phyloP scores from a whole-genome alignment of 2,888 invertebrate species.

The Eretmocerus hayati region DNA sequence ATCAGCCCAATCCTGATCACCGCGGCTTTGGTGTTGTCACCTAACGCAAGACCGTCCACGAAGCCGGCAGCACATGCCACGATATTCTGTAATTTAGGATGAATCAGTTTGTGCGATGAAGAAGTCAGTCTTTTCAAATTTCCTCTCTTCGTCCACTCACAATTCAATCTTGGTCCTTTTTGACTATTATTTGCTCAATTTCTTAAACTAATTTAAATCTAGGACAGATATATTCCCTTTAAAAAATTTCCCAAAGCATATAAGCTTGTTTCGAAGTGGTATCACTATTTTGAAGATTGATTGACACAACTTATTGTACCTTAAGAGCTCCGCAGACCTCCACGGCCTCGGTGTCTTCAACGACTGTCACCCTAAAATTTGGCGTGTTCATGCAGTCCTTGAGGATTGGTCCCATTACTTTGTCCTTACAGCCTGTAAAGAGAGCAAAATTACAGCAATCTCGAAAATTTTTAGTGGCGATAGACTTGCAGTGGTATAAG shows the following conservation, averaged over 20 bases:
- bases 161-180: too few species aligned
- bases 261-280: too few species aligned
- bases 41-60: conserved; percentile 58
- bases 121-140: too few species aligned
- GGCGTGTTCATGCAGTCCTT: conserved; percentile 58
- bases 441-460: not conserved
- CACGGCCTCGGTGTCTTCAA: conserved; percentile 59
- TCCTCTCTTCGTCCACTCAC: too few species aligned
- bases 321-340: conserved; percentile 65
- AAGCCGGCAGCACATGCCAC: conserved; percentile 65
- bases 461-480: too few species aligned
- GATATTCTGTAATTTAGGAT: conserved; percentile 59
- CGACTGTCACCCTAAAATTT: conserved; percentile 60
- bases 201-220: too few species aligned
- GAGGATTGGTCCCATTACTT: conserved; percentile 50
- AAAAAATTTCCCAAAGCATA: too few species aligned
- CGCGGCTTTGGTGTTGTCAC: conserved; percentile 66
- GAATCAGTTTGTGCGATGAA: not conserved
- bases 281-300: too few species aligned
- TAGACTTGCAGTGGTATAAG: too few species aligned
- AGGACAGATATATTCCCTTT: too few species aligned
- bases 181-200: too few species aligned
- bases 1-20: conserved; percentile 62
- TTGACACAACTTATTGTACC: too few species aligned
- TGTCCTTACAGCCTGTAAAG: conserved; percentile 45